These are phyloP conservation scores for Brachyptera risi DNA, from an alignment of 2,888 invertebrate genomes.

Conservation along the genomic window DNA sequence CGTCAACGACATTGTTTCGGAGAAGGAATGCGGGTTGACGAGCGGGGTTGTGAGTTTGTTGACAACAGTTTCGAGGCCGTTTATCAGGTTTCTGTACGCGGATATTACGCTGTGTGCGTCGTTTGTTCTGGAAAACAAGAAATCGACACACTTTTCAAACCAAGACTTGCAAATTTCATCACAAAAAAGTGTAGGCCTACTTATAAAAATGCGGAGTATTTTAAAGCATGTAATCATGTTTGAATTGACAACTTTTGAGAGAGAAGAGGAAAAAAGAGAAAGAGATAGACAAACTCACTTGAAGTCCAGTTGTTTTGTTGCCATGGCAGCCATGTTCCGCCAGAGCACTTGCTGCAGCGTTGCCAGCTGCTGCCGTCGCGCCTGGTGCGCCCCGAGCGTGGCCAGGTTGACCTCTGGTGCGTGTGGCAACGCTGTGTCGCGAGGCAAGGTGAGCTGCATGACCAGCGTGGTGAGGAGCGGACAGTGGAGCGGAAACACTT, in stretches of 20 bases:
- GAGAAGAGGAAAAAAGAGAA: no score
- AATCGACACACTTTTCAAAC: no score
- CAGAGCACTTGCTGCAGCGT: conserved; percentile 54
- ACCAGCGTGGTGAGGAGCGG: conserved; percentile 35
- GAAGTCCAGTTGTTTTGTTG: conserved; percentile 6
- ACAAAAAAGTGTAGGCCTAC: no score
- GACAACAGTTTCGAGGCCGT: neutral
- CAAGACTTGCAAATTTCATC: no score
- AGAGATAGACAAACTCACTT: no score
- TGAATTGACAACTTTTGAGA: no score
- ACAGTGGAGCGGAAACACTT: conserved; percentile 29
- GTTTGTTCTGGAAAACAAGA: neutral
- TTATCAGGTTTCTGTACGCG: neutral
- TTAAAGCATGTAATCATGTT: no score
- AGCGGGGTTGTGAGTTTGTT: neutral
- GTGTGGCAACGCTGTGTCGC: conserved; percentile 29
- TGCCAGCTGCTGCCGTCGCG: conserved; percentile 50
- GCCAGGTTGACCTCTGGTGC: conserved; percentile 39
- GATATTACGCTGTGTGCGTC: neutral
- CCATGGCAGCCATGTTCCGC: conserved; percentile 40
- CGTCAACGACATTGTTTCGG: neutral
- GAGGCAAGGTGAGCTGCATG: conserved; percentile 25
- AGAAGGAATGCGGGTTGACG: no score
- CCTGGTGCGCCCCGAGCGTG: conserved; percentile 49
- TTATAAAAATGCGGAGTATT: no score